phyloP scores from a whole-genome alignment of 2,113 vertebrate genomes.

The Osmerus eperlanus region DNA sequence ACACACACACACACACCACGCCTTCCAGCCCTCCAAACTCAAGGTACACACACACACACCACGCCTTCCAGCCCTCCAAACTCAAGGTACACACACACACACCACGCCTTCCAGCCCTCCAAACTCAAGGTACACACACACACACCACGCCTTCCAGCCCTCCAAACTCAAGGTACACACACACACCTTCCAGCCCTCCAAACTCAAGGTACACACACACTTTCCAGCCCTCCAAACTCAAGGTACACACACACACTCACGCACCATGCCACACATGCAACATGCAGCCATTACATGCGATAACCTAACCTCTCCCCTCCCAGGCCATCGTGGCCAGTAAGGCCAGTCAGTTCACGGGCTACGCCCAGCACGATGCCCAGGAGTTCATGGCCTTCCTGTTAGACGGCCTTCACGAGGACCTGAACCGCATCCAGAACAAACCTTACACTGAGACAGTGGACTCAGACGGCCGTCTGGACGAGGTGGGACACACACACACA shows the following conservation, averaged over 20 bases:
- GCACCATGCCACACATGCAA: neutral
- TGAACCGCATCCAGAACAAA: conserved; percentile 98
- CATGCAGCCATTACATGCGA: neutral
- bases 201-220: no score
- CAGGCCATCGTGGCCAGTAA: conserved; percentile 97
- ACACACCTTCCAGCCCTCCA: no score
- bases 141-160: no score
- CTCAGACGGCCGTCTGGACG: conserved; percentile 91
- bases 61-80: no score
- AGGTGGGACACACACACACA: conserved; percentile 66
- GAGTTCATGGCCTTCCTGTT: conserved; percentile 99
- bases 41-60: neutral
- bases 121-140: no score
- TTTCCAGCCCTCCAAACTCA: neutral
- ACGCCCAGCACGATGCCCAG: conserved; percentile 96
- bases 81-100: no score
- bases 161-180: no score
- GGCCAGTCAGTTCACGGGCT: conserved; percentile 97
- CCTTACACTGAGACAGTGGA: conserved; percentile 96
- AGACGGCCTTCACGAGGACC: conserved; percentile 95
- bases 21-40: no score
- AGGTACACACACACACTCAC: neutral
- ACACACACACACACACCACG: no score
- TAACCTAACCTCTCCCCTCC: neutral
- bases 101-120: no score